phyloP scores from a whole-genome alignment of 2,888 invertebrate species.

The Cantharis rufa region DNA sequence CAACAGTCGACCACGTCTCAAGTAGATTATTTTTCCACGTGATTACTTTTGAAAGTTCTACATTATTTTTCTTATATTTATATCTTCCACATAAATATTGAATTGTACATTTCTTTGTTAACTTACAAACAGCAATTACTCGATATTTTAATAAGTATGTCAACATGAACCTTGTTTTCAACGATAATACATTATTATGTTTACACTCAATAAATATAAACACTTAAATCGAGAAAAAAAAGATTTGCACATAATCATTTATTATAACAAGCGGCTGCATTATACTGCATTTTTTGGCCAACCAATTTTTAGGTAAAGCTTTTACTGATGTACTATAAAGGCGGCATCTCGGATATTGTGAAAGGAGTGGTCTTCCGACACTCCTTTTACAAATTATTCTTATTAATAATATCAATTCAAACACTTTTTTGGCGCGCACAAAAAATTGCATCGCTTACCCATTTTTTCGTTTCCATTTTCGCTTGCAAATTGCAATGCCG shows the following conservation, averaged over 20 bases:
- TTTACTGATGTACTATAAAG: background rate
- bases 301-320: background rate
- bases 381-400: background rate
- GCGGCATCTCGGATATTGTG: background rate
- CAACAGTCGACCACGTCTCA: background rate
- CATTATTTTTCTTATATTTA: background rate
- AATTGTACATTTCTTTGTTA: background rate
- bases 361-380: background rate
- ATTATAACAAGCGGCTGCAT: background rate
- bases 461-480: constrained; percentile 7
- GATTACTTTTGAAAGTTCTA: background rate
- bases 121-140: background rate
- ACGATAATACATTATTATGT: background rate
- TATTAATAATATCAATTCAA: background rate
- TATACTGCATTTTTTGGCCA: background rate
- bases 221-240: background rate
- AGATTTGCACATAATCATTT: background rate
- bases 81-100: background rate
- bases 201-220: constrained; percentile 1
- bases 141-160: background rate
- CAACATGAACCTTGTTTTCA: background rate
- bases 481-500: background rate
- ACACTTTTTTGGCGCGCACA: background rate
- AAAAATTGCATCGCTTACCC: constrained; percentile 9
- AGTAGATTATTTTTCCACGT: background rate